A percentile compares a stretch with the other conserved stretches of the same genome.
Conservation (phyloP, 2,888 invertebrate species). For the Eupeodes luniger region DNA sequence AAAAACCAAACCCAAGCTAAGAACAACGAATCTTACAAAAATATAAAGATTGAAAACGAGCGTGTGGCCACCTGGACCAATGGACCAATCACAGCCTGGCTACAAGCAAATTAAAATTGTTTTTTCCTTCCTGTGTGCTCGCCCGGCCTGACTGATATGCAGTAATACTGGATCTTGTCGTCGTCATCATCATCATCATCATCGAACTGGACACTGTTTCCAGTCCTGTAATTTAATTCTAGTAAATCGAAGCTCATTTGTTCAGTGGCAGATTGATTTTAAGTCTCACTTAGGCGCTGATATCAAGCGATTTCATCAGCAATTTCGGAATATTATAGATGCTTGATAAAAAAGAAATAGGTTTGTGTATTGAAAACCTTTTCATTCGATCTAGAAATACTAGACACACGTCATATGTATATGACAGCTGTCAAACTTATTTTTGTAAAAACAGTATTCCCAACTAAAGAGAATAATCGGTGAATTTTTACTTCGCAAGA, state of each 20-base stretch:
- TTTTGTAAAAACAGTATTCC: too few relatives aligned
- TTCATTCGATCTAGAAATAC: too few relatives aligned
- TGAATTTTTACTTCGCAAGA: too few relatives aligned
- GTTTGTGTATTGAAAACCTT: too few relatives aligned
- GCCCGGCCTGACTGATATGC: conserved; percentile 74
- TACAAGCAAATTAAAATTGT: conserved; percentile 76
- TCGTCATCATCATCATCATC: conserved; percentile 70
- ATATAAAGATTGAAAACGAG: conserved; percentile 77
- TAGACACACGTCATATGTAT: too few relatives aligned
- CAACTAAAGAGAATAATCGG: too few relatives aligned
- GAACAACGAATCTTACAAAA: conserved; percentile 70
- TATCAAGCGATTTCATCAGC: neutral
- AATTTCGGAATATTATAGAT: too few relatives aligned
- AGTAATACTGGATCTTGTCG: conserved; percentile 76
- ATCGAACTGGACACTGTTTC: conserved; percentile 73
- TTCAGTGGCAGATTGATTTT: neutral
- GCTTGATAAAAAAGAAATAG: too few relatives aligned
- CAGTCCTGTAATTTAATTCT: conserved; percentile 76
- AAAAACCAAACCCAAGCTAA: conserved; percentile 47
- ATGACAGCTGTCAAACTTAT: too few relatives aligned
- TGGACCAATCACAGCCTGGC: conserved; percentile 81
- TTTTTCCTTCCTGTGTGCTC: conserved; percentile 81
- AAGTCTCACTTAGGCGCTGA: neutral
- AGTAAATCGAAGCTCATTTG: conserved; percentile 58
- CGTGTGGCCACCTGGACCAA: conserved; percentile 83